A percentile compares a stretch with the other conserved stretches of the same genome.
phyloP scores from a whole-genome alignment of 2,888 invertebrate genomes.

The Tiliacea citrago region DNA sequence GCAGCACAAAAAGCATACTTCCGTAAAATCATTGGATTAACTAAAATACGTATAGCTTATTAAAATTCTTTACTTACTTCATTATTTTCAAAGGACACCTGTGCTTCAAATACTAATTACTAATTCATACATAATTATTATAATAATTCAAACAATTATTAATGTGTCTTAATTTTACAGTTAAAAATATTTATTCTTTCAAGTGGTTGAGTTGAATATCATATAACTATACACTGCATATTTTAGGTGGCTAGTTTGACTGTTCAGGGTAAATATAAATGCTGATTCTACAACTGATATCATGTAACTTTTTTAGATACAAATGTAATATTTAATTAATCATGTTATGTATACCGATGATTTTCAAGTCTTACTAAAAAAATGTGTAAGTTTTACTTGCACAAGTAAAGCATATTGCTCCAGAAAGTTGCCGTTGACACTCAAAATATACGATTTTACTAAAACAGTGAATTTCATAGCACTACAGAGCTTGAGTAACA shows the following conservation, averaged over 20 bases:
- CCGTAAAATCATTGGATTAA: conserved; percentile 40
- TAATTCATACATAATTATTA: conserved; percentile 19
- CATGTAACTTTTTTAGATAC: not conserved
- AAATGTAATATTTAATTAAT: not conserved
- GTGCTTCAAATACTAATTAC: conserved; percentile 9
- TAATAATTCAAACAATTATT: conserved; percentile 9
- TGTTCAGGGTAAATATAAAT: not conserved
- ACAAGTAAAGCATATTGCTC: not conserved
- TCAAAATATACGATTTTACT: conserved; percentile 12
- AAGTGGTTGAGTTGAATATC: conserved; percentile 9
- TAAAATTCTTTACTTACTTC: conserved; percentile 19
- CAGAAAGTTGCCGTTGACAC: not conserved
- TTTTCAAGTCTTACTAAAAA: not conserved
- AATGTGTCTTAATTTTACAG: not conserved
- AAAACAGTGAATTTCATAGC: conserved; percentile 6
- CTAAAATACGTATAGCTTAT: conserved; percentile 41
- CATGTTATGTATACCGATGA: not conserved
- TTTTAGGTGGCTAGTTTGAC: not conserved
- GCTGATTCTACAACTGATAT: not conserved
- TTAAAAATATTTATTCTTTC: not conserved
- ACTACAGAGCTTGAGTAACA: conserved; percentile 1
- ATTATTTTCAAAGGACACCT: conserved; percentile 17
- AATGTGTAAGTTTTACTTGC: not conserved
- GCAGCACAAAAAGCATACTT: no score
- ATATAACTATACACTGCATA: not conserved